A percentile compares a stretch with the other conserved stretches of the same genome.
Conservation (phyloP, 2,888 invertebrate genomes). For the Actias luna region DNA sequence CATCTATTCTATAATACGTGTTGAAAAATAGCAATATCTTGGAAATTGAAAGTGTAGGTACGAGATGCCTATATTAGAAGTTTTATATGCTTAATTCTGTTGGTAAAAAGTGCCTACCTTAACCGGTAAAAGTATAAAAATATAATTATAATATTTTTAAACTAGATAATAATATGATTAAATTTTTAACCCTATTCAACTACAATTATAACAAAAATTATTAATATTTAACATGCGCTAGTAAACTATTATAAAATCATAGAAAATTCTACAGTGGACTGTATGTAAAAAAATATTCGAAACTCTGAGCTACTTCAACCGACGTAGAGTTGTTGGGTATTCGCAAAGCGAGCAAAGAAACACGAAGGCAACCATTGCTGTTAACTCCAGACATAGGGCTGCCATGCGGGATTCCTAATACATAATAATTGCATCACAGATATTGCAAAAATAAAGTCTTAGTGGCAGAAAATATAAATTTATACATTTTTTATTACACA, state of each 20-base stretch:
- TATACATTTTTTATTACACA: too few species aligned
- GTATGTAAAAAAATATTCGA: conserved; percentile 14
- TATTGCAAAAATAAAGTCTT: too few species aligned
- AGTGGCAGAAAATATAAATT: too few species aligned
- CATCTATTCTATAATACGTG: too few species aligned
- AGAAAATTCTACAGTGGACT: conserved; percentile 9
- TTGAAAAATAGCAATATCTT: too few species aligned
- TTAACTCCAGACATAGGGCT: conserved; percentile 19
- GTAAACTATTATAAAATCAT: neutral
- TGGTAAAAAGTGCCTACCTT: too few species aligned
- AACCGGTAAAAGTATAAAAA: too few species aligned
- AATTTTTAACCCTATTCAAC: neutral
- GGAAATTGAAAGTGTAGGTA: too few species aligned
- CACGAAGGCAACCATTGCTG: conserved; percentile 37
- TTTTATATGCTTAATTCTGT: too few species aligned
- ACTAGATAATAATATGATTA: too few species aligned
- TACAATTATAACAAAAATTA: neutral
- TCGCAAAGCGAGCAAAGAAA: conserved; percentile 40
- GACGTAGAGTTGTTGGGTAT: conserved; percentile 26
- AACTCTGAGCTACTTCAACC: conserved; percentile 15
- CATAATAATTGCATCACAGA: neutral
- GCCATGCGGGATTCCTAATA: neutral
- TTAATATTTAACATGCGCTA: neutral
- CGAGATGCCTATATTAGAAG: too few species aligned
- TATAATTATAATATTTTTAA: too few species aligned